Base-by-base conservation (phyloP, 2,113 vertebrate genomes). In the Chelonoidis abingdonii region DNA sequence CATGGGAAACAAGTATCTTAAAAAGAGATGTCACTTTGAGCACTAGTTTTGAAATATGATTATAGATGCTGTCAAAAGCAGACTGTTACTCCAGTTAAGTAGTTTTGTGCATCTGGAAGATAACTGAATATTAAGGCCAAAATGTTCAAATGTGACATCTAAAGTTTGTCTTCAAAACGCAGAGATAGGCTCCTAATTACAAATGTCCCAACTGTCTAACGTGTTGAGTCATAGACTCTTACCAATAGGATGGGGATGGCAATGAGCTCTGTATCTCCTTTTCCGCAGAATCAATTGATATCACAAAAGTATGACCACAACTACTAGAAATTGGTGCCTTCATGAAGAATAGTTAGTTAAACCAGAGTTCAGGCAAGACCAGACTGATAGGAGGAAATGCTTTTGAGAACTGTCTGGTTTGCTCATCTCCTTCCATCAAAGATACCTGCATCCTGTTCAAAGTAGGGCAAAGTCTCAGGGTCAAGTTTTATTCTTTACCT, bases 401-500 rank as follows among this genome's bases (percentile, higher is more conserved):
- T 56, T 52, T 47, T 22, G 10, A 27, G 75, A 44, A 76, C 24
- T 41, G 10, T 10, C 8, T 53, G 4, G 24, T 9, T 22, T 7
- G 41, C 21, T 35, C 17, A 47, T 5, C 8, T 75, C 54, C 44
- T 90, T 49, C 35, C 84, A 75, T 57, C 0, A 0, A 29, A 78
- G 59, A 41, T 78, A 69, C 54, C 84, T 25, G 13, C n/a, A 41
- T 53, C 47, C 56, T 4, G 49, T 92, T 79, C 6, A 57, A 86
- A 92, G 59, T 1, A 31, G 80, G 1, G 78, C 10, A 41, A 86
- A 83, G 31, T 50, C 47, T 27, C 1, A 0, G 0, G 0, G 16
- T 17, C 41, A 38, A 13, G 1, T 25, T 75, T 86, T 56, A 72
- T 53, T 22, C 87, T 65, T 24, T 31, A 56, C 80, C 38, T 80